Evolutionary conservation across 2,797 vertebrate genomes (phyloP), one percentile per base, ranked within the genome.

Genomic region (Parauchenoglanis punctatus): DNA sequence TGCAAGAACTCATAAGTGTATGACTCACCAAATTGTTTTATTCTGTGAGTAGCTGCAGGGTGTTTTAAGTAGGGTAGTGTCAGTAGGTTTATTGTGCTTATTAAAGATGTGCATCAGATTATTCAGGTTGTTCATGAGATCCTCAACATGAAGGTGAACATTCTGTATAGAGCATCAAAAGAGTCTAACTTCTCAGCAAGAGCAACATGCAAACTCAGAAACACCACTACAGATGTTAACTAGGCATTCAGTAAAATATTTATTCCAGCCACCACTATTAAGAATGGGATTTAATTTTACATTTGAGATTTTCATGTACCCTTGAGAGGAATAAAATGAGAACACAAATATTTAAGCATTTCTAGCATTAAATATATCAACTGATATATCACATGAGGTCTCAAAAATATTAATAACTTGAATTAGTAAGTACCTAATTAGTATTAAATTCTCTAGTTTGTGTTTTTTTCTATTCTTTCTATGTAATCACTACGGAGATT

Each of bases 51-150:
- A 78, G 52, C 76, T 78, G 28, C 52, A 78, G 76, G 28, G 76
- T 83, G 75, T 86, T 86, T 88, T 40, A 58, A 89, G 54, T 87
- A 46, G 56, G 59, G 61, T 46, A 65, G 54, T 78, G 78, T 87
- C n/a, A 54, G 28, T 58, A 75, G 13, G 49, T 77, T 54, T 54
- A 54, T 54, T 77, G 35, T n/a, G 52, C 25, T 54, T 25, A 46
- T 73, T 86, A 75, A 73, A 88, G 25, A 87, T 40, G 52, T 63
- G 18, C 54, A 73, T 87, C 72, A 84, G 80, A 54, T 77, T 76
- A 54, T 65, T 82, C 44, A 65, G 11, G 70, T 68, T 87, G 35
- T 63, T 75, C 31, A 61, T 46, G 35, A 88, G 54, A 46, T 77
- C 28, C 49, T 68, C 1, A 52, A 75, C 20, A 87, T 84, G 35